Evolutionary conservation across 2,797 vertebrate species (phyloP).

Genomic region (Schizopygopsis pylzovi): DNA sequence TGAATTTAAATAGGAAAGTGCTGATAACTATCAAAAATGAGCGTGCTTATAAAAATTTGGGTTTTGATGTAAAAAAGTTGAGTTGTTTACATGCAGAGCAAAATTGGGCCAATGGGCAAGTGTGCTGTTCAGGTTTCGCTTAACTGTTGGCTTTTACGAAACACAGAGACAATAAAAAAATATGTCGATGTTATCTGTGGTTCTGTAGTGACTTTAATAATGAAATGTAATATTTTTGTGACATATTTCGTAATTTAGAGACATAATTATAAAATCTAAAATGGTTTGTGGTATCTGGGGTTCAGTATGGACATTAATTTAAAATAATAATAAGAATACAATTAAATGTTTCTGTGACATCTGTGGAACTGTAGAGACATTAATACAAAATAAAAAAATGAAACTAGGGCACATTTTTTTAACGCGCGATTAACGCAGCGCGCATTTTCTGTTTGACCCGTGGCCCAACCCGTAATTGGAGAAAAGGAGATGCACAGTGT

Average conservation of each 20-base stretch:
- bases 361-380: neutral
- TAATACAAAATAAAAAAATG: neutral
- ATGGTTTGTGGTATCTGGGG: neutral
- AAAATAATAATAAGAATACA: neutral
- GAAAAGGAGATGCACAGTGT: no score
- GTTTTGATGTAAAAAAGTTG: neutral
- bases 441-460: no score
- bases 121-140: neutral
- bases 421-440: no score
- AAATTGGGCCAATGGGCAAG: neutral
- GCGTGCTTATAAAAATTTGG: neutral
- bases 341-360: neutral
- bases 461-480: no score
- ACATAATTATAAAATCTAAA: neutral
- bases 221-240: neutral
- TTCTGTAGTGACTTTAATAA: neutral
- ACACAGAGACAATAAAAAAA: neutral
- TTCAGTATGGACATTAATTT: neutral
- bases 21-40: neutral
- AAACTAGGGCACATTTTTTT: no score
- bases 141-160: neutral
- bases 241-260: neutral
- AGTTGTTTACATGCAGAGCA: neutral
- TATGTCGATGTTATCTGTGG: neutral
- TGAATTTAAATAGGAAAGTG: neutral